Conservation (phyloP, 2,888 invertebrate genomes). For the Orchesellides sinensis region DNA sequence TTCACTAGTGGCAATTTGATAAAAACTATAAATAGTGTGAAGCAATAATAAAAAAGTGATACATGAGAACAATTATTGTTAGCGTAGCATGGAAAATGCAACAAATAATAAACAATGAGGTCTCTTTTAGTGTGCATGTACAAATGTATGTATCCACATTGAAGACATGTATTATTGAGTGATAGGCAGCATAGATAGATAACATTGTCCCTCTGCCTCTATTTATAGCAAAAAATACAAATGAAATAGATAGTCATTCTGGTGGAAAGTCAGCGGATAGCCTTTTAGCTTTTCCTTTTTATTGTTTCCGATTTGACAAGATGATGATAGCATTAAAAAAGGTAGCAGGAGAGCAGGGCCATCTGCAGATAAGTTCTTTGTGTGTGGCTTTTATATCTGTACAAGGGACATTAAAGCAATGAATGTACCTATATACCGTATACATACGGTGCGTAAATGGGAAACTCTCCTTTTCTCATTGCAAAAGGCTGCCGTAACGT, state of each 20-base stretch:
- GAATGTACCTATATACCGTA: not conserved
- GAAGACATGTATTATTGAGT: no score
- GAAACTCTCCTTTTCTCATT: conserved; percentile 1
- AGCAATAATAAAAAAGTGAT: not conserved
- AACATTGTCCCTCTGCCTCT: not conserved
- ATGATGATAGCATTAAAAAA: conserved; percentile 46
- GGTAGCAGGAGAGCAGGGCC: no score
- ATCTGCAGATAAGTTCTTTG: conserved; percentile 18
- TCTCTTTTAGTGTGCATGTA: no score
- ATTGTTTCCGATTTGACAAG: conserved; percentile 52
- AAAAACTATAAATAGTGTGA: conserved; percentile 6
- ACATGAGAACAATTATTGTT: not conserved
- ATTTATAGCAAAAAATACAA: no score
- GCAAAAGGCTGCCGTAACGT: no score
- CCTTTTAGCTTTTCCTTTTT: conserved; percentile 9
- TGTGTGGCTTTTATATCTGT: not conserved
- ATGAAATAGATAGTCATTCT: conserved; percentile 29
- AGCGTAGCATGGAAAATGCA: no score
- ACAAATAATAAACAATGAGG: no score
- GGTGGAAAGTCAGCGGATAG: not conserved
- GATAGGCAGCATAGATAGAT: not conserved
- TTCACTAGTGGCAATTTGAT: conserved; percentile 13
- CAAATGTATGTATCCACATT: no score
- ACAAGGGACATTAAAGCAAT: not conserved
- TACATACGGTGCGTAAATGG: not conserved